phyloP scores from a whole-genome alignment of 2,113 vertebrate species.

The Solea senegalensis region DNA sequence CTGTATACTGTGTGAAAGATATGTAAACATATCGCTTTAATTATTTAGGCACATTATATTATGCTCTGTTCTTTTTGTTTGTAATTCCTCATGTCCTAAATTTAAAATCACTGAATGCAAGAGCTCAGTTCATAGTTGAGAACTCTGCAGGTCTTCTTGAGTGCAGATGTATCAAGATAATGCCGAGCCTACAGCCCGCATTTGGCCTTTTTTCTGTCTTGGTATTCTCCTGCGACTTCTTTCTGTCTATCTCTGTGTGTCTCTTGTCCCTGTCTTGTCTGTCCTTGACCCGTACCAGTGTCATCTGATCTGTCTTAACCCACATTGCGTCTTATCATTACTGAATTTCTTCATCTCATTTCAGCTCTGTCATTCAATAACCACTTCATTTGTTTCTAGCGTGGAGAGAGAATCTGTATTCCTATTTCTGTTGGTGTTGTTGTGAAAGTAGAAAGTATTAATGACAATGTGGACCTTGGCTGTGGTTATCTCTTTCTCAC shows the following conservation, averaged over 20 bases:
- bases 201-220: constrained; percentile 43
- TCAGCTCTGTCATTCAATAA: constrained; percentile 6
- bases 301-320: constrained; percentile 11
- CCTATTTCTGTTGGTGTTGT: constrained; percentile 24
- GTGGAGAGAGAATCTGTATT: constrained; percentile 6
- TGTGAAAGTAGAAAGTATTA: constrained; percentile 22
- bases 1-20: no score
- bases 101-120: no score
- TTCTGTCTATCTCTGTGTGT: constrained; percentile 30
- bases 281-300: constrained; percentile 8
- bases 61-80: no score
- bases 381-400: constrained; percentile 15
- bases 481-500: constrained; percentile 55
- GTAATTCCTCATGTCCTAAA: no score
- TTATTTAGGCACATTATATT: no score
- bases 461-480: constrained; percentile 43
- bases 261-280: constrained; percentile 28
- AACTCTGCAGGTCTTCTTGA: constrained; percentile 26
- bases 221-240: constrained; percentile 55
- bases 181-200: constrained; percentile 10
- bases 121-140: not conserved
- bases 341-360: constrained; percentile 12
- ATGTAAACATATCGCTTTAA: no score
- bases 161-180: constrained; percentile 44
- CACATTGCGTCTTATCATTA: constrained; percentile 17